Evolutionary conservation across 2,113 vertebrate genomes (phyloP).

Genomic region (Myrmecobius fasciatus): DNA sequence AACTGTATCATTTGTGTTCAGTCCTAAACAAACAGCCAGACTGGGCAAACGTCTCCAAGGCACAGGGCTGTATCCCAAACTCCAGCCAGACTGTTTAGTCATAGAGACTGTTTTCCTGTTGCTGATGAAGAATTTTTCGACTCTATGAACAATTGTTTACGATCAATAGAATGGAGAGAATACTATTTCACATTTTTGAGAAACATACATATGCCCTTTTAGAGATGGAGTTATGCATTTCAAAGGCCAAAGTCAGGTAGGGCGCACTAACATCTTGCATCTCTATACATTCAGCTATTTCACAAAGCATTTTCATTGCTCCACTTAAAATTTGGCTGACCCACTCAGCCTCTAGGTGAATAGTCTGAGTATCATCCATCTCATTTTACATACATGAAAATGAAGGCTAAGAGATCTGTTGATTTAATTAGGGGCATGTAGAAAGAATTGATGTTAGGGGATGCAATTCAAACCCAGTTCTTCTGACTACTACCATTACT

Average conservation of each 20-base stretch:
- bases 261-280: neutral
- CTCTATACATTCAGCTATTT: neutral
- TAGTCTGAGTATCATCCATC: neutral
- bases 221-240: neutral
- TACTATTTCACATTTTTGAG: neutral
- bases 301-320: neutral
- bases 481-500: neutral
- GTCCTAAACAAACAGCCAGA: conserved; percentile 65
- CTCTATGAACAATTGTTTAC: neutral
- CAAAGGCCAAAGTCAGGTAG: neutral
- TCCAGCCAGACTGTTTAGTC: neutral
- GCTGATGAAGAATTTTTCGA: neutral
- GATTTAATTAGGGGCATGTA: neutral
- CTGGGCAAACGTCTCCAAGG: conserved; percentile 53
- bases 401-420: neutral
- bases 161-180: neutral
- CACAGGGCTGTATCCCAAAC: conserved; percentile 31
- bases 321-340: neutral
- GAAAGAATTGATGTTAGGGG: neutral
- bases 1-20: conserved; percentile 70
- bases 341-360: neutral
- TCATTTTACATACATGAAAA: neutral
- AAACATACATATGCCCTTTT: neutral
- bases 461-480: neutral
- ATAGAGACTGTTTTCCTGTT: neutral